Base-by-base conservation (phyloP, 1,140 invertebrate species). In the Drosophila kepulauana region DNA sequence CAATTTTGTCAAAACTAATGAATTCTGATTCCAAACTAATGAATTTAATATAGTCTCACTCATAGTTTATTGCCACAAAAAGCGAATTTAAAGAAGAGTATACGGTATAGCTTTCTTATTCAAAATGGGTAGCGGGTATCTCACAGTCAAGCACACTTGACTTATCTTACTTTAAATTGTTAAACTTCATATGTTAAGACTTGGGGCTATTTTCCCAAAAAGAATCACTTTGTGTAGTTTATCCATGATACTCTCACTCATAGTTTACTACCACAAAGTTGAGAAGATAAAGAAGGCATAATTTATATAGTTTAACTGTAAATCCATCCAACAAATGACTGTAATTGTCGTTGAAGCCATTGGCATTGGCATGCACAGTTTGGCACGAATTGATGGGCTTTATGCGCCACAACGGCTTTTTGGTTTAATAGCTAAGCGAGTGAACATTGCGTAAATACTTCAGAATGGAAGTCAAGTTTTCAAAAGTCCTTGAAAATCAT, bases 361-460 rank as follows among this genome's bases (percentile, higher is more conserved):
- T 43, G 35, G 6, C 35, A 38, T 38, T 48, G 68, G 13, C 54
- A 59, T 43, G 13, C 54, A 38, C 63, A 63, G 41, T 63, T 70
- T 15, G 48, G 20, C 25, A 13, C 58, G 43, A 75, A 63, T 75
- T 75, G 72, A 75, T 70, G 72, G 49, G 65, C 48, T 62, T 74
- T 69, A 69, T 74, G 71, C 51, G 66, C 66, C 66, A 45, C 58
- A 75, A 63, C 54, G 66, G 35, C 66, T 43, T 75, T 75, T 59
- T 70, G 51, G 72, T 49, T 74, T 57, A 70, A 13, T 25, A 63
- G 72, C 72, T 75, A 75, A 75, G 66, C 58, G 66, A 75, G 15
- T 54, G 45, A 57, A 51, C 61, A 74, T 69, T 74, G 69, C 71
- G 71, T 69, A 74, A 70, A 71, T 67, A 71, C 66, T 64, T 71